Evolutionary conservation across 2,888 invertebrate genomes (phyloP).

Genomic region (Sycophila texana): DNA sequence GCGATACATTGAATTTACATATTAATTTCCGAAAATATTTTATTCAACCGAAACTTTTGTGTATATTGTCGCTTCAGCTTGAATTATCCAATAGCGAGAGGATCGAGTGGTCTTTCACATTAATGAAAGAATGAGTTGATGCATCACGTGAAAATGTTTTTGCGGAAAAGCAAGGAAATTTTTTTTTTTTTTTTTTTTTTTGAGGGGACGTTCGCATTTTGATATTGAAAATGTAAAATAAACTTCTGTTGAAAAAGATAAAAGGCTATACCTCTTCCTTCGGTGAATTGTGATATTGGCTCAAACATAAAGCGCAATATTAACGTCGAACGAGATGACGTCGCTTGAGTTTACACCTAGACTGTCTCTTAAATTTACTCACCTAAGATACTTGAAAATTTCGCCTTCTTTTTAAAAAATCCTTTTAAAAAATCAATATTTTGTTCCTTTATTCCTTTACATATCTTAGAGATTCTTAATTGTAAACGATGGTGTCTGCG

Average conservation of each 20-base stretch:
- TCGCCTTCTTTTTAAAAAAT: constrained; percentile 29
- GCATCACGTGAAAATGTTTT: too few relatives aligned
- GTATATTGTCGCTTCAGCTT: neutral
- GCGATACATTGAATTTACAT: too few relatives aligned
- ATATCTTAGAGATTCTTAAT: neutral
- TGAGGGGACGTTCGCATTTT: too few relatives aligned
- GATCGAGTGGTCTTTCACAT: neutral
- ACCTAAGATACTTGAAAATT: neutral
- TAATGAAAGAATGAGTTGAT: too few relatives aligned
- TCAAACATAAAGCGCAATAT: constrained; percentile 13
- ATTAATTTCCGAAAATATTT: neutral
- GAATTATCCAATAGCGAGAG: constrained; percentile 4
- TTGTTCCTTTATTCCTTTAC: constrained; percentile 14
- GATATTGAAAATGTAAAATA: too few relatives aligned
- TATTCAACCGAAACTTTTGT: neutral
- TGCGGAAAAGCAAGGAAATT: too few relatives aligned
- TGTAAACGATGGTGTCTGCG: constrained; percentile 29
- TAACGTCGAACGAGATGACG: constrained; percentile 34
- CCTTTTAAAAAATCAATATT: constrained; percentile 24
- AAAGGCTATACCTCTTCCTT: neutral
- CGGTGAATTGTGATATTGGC: constrained; percentile 26
- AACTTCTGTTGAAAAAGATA: too few relatives aligned
- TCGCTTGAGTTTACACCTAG: neutral
- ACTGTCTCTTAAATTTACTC: neutral
- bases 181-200: too few relatives aligned